Evolutionary conservation across 2,888 invertebrate genomes (phyloP).

Genomic region (Tetropium fuscum): DNA sequence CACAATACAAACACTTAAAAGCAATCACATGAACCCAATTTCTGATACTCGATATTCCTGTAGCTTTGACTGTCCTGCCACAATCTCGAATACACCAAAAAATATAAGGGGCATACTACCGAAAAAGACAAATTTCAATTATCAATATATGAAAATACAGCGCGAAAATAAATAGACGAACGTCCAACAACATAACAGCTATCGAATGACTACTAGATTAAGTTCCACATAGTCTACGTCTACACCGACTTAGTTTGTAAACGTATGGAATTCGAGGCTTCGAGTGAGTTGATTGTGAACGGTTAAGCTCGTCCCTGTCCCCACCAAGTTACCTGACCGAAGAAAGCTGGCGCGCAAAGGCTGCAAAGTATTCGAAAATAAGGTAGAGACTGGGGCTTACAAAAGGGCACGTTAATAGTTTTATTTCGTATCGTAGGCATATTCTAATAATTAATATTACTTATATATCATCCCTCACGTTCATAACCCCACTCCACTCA

Average conservation of each 20-base stretch:
- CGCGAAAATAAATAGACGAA: constrained; percentile 11
- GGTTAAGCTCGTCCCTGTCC: constrained; percentile 54
- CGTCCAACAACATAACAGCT: too few species aligned
- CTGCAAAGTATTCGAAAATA: too few species aligned
- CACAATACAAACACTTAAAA: not conserved
- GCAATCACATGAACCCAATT: constrained; percentile 14
- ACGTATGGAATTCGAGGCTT: constrained; percentile 57
- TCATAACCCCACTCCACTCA: too few species aligned
- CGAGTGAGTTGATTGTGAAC: constrained; percentile 50
- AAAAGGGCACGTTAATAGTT: too few species aligned
- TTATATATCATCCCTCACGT: too few species aligned
- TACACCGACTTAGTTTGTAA: constrained; percentile 52
- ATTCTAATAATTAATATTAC: too few species aligned
- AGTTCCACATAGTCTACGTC: constrained; percentile 40
- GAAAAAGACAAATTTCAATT: constrained; percentile 5
- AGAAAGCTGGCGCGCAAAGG: constrained; percentile 49
- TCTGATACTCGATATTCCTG: too few species aligned
- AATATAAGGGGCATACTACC: constrained; percentile 7
- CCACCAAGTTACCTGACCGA: constrained; percentile 57
- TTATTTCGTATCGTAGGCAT: too few species aligned
- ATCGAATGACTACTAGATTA: constrained; percentile 18
- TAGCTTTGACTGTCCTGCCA: too few species aligned
- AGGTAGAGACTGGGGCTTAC: too few species aligned
- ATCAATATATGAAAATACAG: not conserved
- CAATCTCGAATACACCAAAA: too few species aligned